A percentile compares a stretch with the other conserved stretches of the same genome.
Conservation (phyloP, 1,140 invertebrate genomes). For the Ips typographus region DNA sequence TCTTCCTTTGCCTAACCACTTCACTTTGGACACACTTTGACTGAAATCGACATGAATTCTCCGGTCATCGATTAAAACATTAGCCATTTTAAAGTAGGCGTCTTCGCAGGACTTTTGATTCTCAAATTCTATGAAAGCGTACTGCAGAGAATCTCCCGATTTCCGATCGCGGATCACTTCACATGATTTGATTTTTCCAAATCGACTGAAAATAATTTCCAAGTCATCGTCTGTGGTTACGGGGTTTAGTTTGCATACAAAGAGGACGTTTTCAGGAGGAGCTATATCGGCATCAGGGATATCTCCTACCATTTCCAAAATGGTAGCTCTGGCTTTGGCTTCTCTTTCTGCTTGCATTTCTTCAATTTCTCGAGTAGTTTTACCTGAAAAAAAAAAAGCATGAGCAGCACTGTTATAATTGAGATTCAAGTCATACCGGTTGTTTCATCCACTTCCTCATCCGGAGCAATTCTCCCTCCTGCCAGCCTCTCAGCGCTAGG, state of each 20-base stretch:
- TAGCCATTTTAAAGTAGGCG: conserved; percentile 99
- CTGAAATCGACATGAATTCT: conserved; percentile 98
- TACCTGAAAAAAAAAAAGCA: conserved; percentile 44
- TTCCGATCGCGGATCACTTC: conserved; percentile 96
- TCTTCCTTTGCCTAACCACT: conserved; percentile 83
- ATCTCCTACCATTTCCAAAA: conserved; percentile 98
- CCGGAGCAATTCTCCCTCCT: conserved; percentile 87
- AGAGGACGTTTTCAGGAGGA: conserved; percentile 98
- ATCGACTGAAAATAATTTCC: conserved; percentile 97
- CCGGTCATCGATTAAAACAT: conserved; percentile 97
- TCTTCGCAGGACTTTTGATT: conserved; percentile 94
- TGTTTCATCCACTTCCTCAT: conserved; percentile 93
- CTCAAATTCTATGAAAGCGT: conserved; percentile 99
- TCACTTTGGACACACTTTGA: conserved; percentile 93
- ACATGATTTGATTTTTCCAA: conserved; percentile 92
- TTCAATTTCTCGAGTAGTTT: conserved; percentile 78
- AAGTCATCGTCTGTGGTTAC: conserved; percentile 97
- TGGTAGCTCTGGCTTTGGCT: conserved; percentile 93
- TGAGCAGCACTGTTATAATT: background rate
- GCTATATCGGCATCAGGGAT: conserved; percentile 95
- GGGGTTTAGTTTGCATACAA: conserved; percentile 99
- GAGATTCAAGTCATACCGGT: conserved; percentile 57
- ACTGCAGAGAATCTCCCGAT: conserved; percentile 94
- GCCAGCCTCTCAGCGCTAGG: conserved; percentile 76
- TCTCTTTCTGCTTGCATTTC: conserved; percentile 90